Evolutionary conservation across 1,140 invertebrate genomes (phyloP).

Genomic region (Platorchestia sp.): DNA sequence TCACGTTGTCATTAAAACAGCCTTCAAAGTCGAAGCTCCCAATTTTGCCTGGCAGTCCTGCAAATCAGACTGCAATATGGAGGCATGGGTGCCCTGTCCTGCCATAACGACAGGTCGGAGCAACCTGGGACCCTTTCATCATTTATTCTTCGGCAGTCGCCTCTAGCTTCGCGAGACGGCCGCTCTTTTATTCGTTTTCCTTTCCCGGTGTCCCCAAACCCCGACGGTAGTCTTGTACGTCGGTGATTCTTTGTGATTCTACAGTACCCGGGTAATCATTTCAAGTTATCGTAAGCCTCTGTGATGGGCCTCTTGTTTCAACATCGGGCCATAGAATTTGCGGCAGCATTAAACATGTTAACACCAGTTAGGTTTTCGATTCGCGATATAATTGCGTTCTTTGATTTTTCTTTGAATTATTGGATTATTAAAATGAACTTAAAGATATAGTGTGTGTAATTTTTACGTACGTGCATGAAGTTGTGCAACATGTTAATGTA

Average conservation of each 20-base stretch:
- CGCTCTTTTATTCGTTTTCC: not conserved
- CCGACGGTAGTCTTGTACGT: not conserved
- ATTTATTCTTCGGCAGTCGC: not conserved
- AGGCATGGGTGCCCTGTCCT: not conserved
- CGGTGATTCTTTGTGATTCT: not conserved
- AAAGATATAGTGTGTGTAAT: not conserved
- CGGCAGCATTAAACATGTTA: not conserved
- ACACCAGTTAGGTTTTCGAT: not conserved
- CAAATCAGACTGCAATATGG: not conserved
- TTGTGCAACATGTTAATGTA: too few relatives aligned
- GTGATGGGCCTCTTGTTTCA: not conserved
- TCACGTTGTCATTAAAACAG: not conserved
- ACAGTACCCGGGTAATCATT: not conserved
- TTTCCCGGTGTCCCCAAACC: not conserved
- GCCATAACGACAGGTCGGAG: not conserved
- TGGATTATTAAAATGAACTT: not conserved
- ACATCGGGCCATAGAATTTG: not conserved
- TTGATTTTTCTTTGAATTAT: not conserved
- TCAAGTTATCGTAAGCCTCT: not conserved
- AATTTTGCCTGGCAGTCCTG: not conserved
- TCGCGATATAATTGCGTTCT: not conserved
- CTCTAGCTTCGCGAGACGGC: not conserved
- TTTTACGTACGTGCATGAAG: not conserved
- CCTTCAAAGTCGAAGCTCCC: not conserved
- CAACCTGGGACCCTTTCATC: not conserved